Conservation (phyloP, 2,888 invertebrate species). For the Melieria picta region DNA sequence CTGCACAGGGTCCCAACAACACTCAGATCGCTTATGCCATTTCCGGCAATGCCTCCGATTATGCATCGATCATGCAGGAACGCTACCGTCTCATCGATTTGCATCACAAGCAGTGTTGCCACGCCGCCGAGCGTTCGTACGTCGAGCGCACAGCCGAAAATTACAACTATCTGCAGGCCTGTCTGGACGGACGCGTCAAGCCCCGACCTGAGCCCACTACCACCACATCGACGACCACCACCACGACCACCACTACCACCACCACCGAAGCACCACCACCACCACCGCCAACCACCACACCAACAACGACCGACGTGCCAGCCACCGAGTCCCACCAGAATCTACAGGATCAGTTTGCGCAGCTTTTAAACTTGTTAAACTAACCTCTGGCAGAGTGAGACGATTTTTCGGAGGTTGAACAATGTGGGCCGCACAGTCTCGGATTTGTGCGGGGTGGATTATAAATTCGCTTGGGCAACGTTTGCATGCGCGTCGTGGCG, state of each 20-base stretch:
- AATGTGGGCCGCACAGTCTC: too few relatives aligned
- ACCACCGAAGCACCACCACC: constrained; percentile 11
- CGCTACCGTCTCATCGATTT: constrained; percentile 54
- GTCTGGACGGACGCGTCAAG: constrained; percentile 51
- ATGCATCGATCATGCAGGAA: constrained; percentile 50
- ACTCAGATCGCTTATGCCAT: constrained; percentile 54
- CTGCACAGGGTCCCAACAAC: constrained; percentile 54
- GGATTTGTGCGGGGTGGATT: too few relatives aligned
- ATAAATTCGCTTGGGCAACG: too few relatives aligned
- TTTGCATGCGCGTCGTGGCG: too few relatives aligned
- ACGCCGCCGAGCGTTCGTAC: constrained; percentile 52
- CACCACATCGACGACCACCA: constrained; percentile 15
- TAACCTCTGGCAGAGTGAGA: constrained; percentile 41
- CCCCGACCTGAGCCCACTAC: constrained; percentile 44
- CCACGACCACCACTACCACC: constrained; percentile 8
- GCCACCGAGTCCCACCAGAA: constrained; percentile 8
- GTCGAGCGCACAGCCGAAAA: constrained; percentile 52
- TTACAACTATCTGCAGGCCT: constrained; percentile 55
- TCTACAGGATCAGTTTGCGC: constrained; percentile 51
- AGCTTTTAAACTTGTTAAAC: constrained; percentile 55
- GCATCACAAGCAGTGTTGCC: constrained; percentile 52
- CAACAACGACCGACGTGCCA: neutral
- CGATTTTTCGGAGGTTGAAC: constrained; percentile 24
- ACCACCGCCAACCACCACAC: neutral
- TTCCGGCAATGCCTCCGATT: constrained; percentile 58